Evolutionary conservation across 2,888 invertebrate genomes (phyloP).

Genomic region (Cryptophagus acutangulus): DNA sequence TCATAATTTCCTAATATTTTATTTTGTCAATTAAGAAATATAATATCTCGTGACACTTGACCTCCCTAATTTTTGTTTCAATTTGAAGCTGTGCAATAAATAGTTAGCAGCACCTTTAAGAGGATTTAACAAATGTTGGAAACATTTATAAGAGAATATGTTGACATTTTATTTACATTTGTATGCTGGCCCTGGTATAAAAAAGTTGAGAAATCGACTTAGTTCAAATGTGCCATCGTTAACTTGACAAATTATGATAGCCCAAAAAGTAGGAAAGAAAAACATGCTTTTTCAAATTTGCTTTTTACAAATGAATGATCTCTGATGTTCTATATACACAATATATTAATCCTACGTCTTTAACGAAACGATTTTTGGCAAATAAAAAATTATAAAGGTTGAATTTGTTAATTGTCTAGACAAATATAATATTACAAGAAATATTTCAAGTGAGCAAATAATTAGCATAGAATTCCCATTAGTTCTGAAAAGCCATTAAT

Average conservation of each 20-base stretch:
- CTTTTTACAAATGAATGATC: constrained; percentile 20
- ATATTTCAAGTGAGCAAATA: constrained; percentile 3
- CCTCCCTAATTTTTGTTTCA: too few relatives aligned
- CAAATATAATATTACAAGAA: too few relatives aligned
- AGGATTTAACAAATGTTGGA: constrained; percentile 5
- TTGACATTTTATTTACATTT: constrained; percentile 36
- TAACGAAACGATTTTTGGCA: too few relatives aligned
- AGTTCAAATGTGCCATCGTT: constrained; percentile 34
- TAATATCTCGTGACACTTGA: too few relatives aligned
- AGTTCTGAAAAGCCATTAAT: constrained; percentile 5
- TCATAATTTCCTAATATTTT: too few relatives aligned
- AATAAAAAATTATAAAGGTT: too few relatives aligned
- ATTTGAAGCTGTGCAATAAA: too few relatives aligned
- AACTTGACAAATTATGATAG: constrained; percentile 36
- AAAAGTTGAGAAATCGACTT: constrained; percentile 31
- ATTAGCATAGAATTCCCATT: constrained; percentile 7
- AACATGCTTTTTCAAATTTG: constrained; percentile 28
- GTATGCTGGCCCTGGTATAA: constrained; percentile 30
- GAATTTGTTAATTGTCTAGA: too few relatives aligned
- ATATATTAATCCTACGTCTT: too few relatives aligned
- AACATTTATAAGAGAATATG: constrained; percentile 24
- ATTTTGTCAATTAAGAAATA: too few relatives aligned
- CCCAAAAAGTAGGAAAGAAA: constrained; percentile 28
- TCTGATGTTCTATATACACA: constrained; percentile 16
- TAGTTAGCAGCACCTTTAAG: too few relatives aligned